These are phyloP conservation scores for Sebastolobus altivelis DNA, from an alignment of 2,797 vertebrate species.

Conservation along the genomic window DNA sequence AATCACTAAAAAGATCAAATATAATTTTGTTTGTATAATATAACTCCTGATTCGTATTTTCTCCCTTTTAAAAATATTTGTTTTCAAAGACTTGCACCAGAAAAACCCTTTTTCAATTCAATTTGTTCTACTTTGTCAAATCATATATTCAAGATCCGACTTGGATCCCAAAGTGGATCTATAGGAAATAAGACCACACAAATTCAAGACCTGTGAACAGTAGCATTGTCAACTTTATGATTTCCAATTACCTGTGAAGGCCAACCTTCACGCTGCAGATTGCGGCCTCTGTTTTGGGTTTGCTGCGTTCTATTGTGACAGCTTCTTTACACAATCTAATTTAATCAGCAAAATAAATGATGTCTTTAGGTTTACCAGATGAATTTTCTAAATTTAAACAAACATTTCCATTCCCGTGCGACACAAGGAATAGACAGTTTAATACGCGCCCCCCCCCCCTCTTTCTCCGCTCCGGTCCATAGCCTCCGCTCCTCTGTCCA, in stretches of 20 bases:
- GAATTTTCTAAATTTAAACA: constrained; percentile 64
- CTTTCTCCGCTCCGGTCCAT: constrained; percentile 46
- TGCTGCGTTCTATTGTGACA: constrained; percentile 51
- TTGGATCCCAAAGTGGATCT: constrained; percentile 10
- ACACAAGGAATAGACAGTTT: constrained; percentile 54
- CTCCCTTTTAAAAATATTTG: constrained; percentile 15
- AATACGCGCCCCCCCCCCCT: constrained; percentile 24
- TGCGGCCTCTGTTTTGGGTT: constrained; percentile 48
- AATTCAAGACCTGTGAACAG: constrained; percentile 47
- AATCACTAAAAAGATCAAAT: constrained; percentile 20
- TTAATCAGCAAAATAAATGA: constrained; percentile 64
- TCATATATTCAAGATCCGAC: background rate
- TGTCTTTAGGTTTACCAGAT: constrained; percentile 57
- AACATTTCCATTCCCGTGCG: constrained; percentile 54
- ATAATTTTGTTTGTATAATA: background rate
- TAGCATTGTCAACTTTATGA: constrained; percentile 55
- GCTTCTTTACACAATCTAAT: constrained; percentile 52
- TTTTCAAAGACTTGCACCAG: constrained; percentile 17
- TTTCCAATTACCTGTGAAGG: constrained; percentile 64
- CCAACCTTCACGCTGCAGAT: constrained; percentile 24
- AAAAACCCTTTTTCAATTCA: background rate
- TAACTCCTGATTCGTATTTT: constrained; percentile 4
- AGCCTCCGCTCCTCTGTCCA: constrained; percentile 72
- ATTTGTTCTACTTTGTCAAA: constrained; percentile 4
- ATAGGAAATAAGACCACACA: constrained; percentile 15